These are phyloP conservation scores for Lepus timidus DNA, from an alignment of 2,113 vertebrate species.

Conservation along the genomic window DNA sequence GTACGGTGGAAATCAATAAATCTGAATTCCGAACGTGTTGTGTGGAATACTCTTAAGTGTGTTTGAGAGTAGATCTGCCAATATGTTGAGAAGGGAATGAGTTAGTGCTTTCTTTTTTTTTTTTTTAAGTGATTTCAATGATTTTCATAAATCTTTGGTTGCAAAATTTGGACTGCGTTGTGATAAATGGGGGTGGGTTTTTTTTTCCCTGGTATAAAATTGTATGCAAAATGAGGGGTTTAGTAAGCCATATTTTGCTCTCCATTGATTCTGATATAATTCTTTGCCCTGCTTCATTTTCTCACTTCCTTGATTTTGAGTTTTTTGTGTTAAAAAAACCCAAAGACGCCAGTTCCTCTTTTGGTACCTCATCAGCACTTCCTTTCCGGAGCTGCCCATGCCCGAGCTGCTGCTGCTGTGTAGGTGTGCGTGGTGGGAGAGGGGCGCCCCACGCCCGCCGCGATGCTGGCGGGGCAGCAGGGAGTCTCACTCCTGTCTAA, in stretches of 20 bases:
- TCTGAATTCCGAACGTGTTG: slow-evolving; percentile 84
- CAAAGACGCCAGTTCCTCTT: slow-evolving; percentile 77
- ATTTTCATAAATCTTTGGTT: slow-evolving; percentile 85
- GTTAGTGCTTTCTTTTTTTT: slow-evolving; percentile 80
- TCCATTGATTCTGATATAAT: slow-evolving; percentile 80
- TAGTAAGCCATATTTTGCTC: slow-evolving; percentile 87
- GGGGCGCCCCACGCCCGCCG: not conserved
- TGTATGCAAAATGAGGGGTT: slow-evolving; percentile 82
- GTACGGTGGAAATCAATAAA: slow-evolving; percentile 89
- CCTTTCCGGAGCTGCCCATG: slow-evolving; percentile 35
- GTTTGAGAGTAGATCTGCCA: slow-evolving; percentile 87
- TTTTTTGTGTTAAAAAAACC: slow-evolving; percentile 71
- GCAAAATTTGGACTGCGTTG: slow-evolving; percentile 82
- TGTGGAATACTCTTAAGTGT: slow-evolving; percentile 90
- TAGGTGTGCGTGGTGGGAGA: not conserved
- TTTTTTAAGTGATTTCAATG: slow-evolving; percentile 85
- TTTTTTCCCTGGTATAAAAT: slow-evolving; percentile 70
- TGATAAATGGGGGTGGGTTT: slow-evolving; percentile 77
- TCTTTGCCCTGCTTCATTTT: slow-evolving; percentile 61
- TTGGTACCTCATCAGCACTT: slow-evolving; percentile 70
- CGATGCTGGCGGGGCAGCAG: not conserved
- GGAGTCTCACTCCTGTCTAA: not conserved
- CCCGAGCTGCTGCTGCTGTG: slow-evolving; percentile 60
- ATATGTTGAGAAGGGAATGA: slow-evolving; percentile 82
- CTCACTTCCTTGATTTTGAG: slow-evolving; percentile 63